Evolutionary conservation across 2,113 vertebrate species (phyloP), one percentile per base, ranked within the genome.

Genomic region (Meriones unguiculatus): DNA sequence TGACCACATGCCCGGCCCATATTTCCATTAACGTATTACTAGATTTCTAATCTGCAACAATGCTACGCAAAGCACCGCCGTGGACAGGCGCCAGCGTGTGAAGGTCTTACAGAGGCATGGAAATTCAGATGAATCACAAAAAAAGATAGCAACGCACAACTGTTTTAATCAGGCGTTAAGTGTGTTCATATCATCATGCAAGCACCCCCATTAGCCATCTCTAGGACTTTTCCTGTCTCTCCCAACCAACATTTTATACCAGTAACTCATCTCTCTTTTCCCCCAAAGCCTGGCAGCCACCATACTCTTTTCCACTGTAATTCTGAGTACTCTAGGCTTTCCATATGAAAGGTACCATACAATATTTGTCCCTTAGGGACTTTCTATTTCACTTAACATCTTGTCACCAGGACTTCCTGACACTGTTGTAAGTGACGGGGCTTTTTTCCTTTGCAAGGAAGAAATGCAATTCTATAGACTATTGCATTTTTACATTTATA

Each of bases 81-180:
- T n/a, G 62, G 78, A 67, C 90, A 65, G 25, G 3, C 24, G n/a
- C 46, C 90, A 67, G 64, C 2, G 32, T 52, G 32, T 82, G 62
- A 91, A 87, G 7, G 59, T 52, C 52, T 87, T 72, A 50, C n/a
- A 91, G 0, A 69, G 84, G 32, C 10, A 70, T 32, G 86, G 22
- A 95, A 87, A 92, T 7, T 87, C n/a, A 59, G 81, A 76, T 64
- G 77, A 84, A 88, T 35, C 65, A 77, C 62, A 82, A 70, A 89
- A 35, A 81, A 97, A 65, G 32, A 91, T 13, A 80, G n/a, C 59
- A 70, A 95, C 52, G 78, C 1, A 12, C 35, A 94, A 38, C 22
- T 76, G 46, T 46, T 46, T 46, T 46, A 46, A 46, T 46, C 46
- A 46, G 46, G 46, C 5, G 46, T 46, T 46, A 46, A 46, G 46